phyloP scores from a whole-genome alignment of 2,888 invertebrate species.

The Yponomeuta cagnagella region DNA sequence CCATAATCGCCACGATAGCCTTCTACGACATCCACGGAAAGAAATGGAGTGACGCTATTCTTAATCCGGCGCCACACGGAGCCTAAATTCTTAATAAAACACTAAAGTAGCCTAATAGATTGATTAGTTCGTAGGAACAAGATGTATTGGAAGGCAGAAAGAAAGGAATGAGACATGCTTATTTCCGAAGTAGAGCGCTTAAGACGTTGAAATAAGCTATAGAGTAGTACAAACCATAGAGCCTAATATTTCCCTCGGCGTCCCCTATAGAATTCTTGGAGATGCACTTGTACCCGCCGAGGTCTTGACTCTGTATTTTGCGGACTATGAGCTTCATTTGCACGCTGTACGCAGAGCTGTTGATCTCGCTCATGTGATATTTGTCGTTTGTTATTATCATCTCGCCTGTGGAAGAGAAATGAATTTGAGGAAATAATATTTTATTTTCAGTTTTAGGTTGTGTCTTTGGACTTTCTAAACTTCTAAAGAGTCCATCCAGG shows the following conservation, averaged over 20 bases:
- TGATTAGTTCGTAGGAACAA: no score
- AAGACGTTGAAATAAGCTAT: no score
- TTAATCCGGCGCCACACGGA: no score
- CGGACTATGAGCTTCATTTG: conserved; percentile 88
- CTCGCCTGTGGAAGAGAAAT: conserved; percentile 78
- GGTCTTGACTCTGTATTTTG: conserved; percentile 83
- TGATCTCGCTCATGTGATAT: conserved; percentile 87
- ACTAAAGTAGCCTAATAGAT: no score
- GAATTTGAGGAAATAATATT: conserved; percentile 17
- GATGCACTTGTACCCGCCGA: conserved; percentile 93
- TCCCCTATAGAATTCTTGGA: conserved; percentile 95
- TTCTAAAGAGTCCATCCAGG: neutral
- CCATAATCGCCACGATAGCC: no score
- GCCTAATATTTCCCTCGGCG: conserved; percentile 90
- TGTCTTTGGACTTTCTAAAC: neutral
- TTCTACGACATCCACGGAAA: no score
- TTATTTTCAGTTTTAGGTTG: neutral
- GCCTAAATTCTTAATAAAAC: no score
- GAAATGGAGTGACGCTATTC: no score
- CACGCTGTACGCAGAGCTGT: conserved; percentile 87
- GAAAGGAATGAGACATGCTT: no score
- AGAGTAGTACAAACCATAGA: conserved; percentile 76
- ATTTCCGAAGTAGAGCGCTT: no score
- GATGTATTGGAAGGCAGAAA: no score
- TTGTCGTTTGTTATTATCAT: conserved; percentile 94